Evolutionary conservation across 2,113 vertebrate species (phyloP).

Genomic region (Hemichromis elongatus): DNA sequence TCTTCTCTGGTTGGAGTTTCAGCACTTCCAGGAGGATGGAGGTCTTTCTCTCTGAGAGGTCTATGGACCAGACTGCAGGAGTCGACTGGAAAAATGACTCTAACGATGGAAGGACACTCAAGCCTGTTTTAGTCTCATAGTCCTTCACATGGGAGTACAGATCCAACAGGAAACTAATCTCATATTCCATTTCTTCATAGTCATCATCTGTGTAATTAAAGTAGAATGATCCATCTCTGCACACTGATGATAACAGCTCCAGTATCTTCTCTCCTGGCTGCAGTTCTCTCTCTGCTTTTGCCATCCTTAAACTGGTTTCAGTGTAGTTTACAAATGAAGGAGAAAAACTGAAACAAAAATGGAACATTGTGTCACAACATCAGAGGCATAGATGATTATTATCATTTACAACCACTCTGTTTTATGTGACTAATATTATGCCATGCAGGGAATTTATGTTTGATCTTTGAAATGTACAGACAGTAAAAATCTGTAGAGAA

Average conservation of each 20-base stretch:
- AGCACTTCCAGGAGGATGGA: too few relatives aligned
- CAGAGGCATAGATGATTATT: background rate
- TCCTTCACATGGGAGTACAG: background rate
- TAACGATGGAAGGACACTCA: too few relatives aligned
- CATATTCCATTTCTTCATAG: too few relatives aligned
- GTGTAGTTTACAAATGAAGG: background rate
- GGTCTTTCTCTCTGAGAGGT: too few relatives aligned
- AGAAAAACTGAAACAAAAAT: background rate
- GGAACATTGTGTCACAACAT: background rate
- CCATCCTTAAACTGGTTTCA: fast-evolving
- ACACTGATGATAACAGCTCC: background rate
- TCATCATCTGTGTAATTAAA: too few relatives aligned
- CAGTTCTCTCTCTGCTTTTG: background rate
- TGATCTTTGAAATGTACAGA: background rate
- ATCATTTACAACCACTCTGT: background rate
- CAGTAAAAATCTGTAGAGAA: background rate
- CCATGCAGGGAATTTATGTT: background rate
- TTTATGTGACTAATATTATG: background rate
- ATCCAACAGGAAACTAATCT: fast-evolving
- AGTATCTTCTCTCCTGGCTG: background rate
- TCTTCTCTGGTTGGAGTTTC: too few relatives aligned
- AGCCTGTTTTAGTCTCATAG: too few relatives aligned
- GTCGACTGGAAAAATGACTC: too few relatives aligned
- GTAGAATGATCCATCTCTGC: fast-evolving
- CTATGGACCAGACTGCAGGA: too few relatives aligned